Percentiles rank a stretch among this genome's conserved stretches.
phyloP scores from a whole-genome alignment of 1,140 invertebrate species.

The Ditylenchus dipsaci region DNA sequence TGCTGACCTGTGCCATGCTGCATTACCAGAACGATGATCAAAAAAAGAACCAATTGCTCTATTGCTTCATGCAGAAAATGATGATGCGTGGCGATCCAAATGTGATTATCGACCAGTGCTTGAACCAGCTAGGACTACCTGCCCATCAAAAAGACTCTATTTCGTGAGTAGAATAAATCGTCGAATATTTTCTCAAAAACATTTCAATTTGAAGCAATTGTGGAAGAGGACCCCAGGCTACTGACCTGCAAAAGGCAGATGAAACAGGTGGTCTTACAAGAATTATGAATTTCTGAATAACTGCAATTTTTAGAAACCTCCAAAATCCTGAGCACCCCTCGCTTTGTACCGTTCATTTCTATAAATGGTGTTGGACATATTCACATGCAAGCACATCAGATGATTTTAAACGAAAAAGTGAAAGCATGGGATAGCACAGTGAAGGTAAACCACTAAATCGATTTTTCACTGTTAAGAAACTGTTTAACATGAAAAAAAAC shows the following conservation, averaged over 20 bases:
- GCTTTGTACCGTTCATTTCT: neutral
- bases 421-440: neutral
- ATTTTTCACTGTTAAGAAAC: too few relatives aligned
- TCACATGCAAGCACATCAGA: neutral
- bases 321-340: neutral
- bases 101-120: neutral
- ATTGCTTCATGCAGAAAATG: slow-evolving; percentile 2
- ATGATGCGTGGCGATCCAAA: neutral
- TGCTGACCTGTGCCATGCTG: neutral
- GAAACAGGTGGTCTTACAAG: neutral
- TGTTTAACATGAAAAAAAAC: too few relatives aligned
- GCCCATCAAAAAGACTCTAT: neutral
- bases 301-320: neutral
- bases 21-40: neutral
- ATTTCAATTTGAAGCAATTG: neutral
- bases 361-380: neutral
- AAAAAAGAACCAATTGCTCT: neutral
- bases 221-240: neutral
- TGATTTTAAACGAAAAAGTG: neutral
- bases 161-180: neutral
- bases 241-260: neutral
- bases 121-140: neutral
- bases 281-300: too few relatives aligned
- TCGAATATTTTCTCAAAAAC: neutral
- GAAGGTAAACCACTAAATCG: neutral